Conservation (phyloP, 2,888 invertebrate genomes). For the Drosophila eohydei region DNA sequence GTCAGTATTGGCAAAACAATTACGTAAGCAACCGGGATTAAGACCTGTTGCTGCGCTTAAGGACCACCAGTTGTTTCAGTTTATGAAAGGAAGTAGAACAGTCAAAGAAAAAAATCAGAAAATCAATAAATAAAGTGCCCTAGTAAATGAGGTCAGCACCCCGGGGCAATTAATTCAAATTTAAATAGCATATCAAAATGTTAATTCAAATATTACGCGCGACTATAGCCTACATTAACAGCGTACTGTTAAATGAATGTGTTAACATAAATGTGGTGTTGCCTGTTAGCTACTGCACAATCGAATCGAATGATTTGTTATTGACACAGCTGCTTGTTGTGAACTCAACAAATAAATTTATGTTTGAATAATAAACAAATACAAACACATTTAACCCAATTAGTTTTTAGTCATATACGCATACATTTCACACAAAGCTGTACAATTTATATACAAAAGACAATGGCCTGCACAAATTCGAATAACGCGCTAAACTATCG, state of each 20-base stretch:
- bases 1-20: conserved; percentile 36
- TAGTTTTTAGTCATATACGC: not conserved
- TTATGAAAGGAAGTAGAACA: conserved; percentile 54
- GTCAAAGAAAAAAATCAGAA: conserved; percentile 34
- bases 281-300: not conserved
- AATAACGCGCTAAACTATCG: conserved; percentile 8
- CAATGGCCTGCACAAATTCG: not conserved
- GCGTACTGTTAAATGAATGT: conserved; percentile 2
- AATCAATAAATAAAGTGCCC: conserved; percentile 22
- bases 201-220: conserved; percentile 34
- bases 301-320: conserved; percentile 27
- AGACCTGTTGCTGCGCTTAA: conserved; percentile 46
- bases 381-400: not conserved
- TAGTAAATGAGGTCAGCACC: conserved; percentile 48
- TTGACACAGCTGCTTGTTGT: not conserved
- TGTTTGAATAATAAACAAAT: not conserved
- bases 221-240: conserved; percentile 21
- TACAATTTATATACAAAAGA: not conserved
- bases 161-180: conserved; percentile 14
- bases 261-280: not conserved
- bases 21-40: conserved; percentile 50
- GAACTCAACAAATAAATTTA: not conserved
- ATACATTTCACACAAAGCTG: not conserved
- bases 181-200: not conserved
- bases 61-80: conserved; percentile 44